These are phyloP conservation scores for Chrysolina oricalcia DNA, from an alignment of 2,888 invertebrate species.

Conservation along the genomic window DNA sequence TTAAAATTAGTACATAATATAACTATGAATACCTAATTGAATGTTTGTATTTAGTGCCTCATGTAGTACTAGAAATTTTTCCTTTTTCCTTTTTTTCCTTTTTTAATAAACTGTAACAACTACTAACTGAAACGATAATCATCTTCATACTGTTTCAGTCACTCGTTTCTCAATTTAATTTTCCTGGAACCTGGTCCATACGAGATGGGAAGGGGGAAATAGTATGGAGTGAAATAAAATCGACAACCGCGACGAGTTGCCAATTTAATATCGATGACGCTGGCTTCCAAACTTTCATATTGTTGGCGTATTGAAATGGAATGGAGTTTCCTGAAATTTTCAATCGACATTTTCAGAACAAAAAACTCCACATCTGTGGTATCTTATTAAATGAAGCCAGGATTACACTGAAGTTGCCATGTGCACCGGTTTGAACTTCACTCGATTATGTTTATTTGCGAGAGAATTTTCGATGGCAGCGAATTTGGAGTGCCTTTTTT, in stretches of 20 bases:
- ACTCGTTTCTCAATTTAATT: too few relatives aligned
- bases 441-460: background rate
- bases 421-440: background rate
- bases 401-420: background rate
- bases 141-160: too few relatives aligned
- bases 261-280: slow-evolving; percentile 19
- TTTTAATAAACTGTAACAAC: too few relatives aligned
- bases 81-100: too few relatives aligned
- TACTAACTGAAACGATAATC: too few relatives aligned
- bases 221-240: slow-evolving; percentile 12
- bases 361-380: slow-evolving; percentile 9
- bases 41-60: too few relatives aligned
- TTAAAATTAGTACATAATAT: too few relatives aligned
- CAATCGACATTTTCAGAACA: background rate
- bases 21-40: too few relatives aligned
- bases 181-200: too few relatives aligned
- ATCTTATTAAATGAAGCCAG: slow-evolving; percentile 7
- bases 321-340: slow-evolving; percentile 8
- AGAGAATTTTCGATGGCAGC: background rate
- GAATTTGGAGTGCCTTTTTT: background rate
- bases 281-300: slow-evolving; percentile 8
- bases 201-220: background rate
- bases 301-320: slow-evolving; percentile 11
- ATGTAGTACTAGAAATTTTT: too few relatives aligned
- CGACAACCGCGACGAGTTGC: background rate